Base-by-base conservation (phyloP, 2,888 invertebrate species). In the Hyposoter dolosus region DNA sequence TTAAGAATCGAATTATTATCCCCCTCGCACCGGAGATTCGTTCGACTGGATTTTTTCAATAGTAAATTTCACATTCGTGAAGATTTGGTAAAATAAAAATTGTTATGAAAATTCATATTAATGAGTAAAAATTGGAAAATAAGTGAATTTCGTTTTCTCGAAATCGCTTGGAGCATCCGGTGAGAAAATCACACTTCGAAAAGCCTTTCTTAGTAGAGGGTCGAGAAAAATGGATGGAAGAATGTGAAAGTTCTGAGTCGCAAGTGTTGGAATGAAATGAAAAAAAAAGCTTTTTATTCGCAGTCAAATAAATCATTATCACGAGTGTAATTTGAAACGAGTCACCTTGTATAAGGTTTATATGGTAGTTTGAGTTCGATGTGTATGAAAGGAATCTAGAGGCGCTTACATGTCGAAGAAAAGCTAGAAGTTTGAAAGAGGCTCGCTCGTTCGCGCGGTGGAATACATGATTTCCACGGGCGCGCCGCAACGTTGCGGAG, bases 381-480 rank as follows among this genome's bases (percentile, higher is more conserved):
- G 19, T 17, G 47, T 50, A 32, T 19, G 60, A 69, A 56, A 50
- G 7, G 40, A 50, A 72, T 65, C 43, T 65, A 63, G 74, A 74
- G 69, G 79, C 79, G 79, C 53, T 60, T 69, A 81, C 35, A 40
- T 68, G 81, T 66, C 75, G 75, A 68, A 82, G 82, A 72, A 82
- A 80, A 72, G 60, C 82, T 66, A 80, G 69, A 68, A 43, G 68
- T 56, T 68, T 35, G 23, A 28, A 53, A 47, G 72, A 50, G 50
- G 65, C 60, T 60, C 50, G 80, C n/a, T 19, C 50, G 83, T 4
- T 4, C 77, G 28, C 75, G 68, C 45, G 75, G 81, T 68, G 81
- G 83, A 86, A 83, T 86, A 86, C 81, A 81, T 86, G 86, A 86
- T 86, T 86, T 86, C 86, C 86, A 86, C 83, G 86, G 81, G 86